Evolutionary conservation across 2,113 vertebrate species (phyloP), one percentile per base, ranked within the genome.

Genomic region (Paradoxurus hermaphroditus): DNA sequence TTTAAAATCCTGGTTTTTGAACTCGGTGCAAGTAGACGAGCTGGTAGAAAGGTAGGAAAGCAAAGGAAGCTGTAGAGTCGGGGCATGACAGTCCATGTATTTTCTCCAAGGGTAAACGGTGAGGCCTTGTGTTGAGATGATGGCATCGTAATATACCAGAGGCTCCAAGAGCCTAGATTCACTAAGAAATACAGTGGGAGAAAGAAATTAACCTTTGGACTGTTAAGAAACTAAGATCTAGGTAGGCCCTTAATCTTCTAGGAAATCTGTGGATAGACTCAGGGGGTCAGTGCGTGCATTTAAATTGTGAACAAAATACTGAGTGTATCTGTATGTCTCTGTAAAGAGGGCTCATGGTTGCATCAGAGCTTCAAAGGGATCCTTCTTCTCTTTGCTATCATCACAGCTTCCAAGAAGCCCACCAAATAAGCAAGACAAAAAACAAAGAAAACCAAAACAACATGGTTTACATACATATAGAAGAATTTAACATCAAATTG

Each of bases 31-130:
- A 56, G 29, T 7, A 1, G 5, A 44, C 56, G 7, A 77, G 2
- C 2, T 62, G 4, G 16, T 62, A 44, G 39, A 44, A 73, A 73
- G 27, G 13, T 27, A 73, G 68, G 41, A 73, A 73, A 73, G 0
- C 7, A 11, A 36, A 87, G n/a, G 19, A 62, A n/a, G 12, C 9
- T 39, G 82, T 18, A 39, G 9, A 59, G 14, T 3, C 78, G 11
- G 7, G 6, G 0, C 4, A 1, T 7, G 2, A 11, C 2, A 36
- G 63, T 1, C 1, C 14, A 29, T 2, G 2, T 4, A 72, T 51
- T 51, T 67, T 93, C 16, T 62, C 29, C 4, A 36, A 0, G 3
- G 5, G 14, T 16, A 36, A 70, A 73, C 1, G 4, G 34, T 34
- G 23, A 25, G 63, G 7, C 3, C 21, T 56, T 2, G 0, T 12